Conservation (phyloP, 53 echinoderm and acorn worm genomes). For the Apostichopus leukothele region DNA sequence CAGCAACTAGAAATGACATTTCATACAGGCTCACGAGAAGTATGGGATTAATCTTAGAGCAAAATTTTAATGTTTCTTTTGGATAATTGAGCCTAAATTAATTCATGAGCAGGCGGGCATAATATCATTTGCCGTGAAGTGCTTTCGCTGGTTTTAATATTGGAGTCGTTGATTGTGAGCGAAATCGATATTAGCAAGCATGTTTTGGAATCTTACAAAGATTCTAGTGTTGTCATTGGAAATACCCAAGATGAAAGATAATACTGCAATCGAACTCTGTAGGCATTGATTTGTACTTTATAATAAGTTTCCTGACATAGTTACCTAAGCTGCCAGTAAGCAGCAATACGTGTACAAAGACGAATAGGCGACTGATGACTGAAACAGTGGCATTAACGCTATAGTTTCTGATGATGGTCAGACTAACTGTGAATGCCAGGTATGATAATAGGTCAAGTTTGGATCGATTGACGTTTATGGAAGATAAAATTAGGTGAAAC, state of each 20-base stretch:
- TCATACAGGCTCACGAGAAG: not conserved
- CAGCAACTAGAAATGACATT: constrained; percentile 20
- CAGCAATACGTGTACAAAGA: too few species aligned
- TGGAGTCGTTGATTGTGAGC: not conserved
- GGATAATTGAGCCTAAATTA: constrained; percentile 29
- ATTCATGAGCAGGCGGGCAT: constrained; percentile 17
- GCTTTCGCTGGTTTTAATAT: not conserved
- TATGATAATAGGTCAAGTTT: too few species aligned
- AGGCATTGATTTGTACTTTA: not conserved
- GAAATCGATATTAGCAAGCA: constrained; percentile 7
- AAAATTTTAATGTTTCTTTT: not conserved
- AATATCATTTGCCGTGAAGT: not conserved
- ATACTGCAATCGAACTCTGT: not conserved
- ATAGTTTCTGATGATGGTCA: too few species aligned
- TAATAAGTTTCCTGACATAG: not conserved
- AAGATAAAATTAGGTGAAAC: too few species aligned
- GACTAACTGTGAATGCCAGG: too few species aligned
- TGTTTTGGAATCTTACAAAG: not conserved
- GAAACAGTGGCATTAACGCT: too few species aligned
- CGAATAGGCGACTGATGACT: too few species aligned
- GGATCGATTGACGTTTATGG: too few species aligned
- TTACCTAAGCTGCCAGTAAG: not conserved
- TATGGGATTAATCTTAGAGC: not conserved
- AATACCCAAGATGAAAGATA: not conserved
- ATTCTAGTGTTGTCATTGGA: not conserved